Evolutionary conservation across 2,797 vertebrate genomes (phyloP).

Genomic region (Coilia nasus): DNA sequence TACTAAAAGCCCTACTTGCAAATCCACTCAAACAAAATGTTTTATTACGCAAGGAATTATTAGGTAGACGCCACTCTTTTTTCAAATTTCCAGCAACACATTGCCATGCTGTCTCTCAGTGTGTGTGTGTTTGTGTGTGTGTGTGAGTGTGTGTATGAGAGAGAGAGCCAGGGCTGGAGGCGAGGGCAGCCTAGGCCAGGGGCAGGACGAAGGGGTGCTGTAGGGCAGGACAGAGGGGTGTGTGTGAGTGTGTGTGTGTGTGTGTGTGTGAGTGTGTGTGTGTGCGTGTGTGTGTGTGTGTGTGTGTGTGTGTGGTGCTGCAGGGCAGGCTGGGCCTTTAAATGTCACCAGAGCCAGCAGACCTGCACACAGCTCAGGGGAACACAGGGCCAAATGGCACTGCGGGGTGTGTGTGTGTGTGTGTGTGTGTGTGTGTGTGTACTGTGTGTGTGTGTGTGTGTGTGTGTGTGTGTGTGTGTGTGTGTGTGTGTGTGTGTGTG

Average conservation of each 20-base stretch:
- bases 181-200: no score
- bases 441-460: background rate
- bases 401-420: constrained; percentile 31
- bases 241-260: background rate
- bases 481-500: constrained; percentile 12
- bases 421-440: constrained; percentile 10
- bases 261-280: constrained; percentile 30
- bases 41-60: no score
- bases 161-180: no score
- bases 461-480: background rate
- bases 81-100: no score
- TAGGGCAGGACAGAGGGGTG: background rate
- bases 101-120: no score
- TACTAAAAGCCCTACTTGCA: no score
- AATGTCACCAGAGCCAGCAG: constrained; percentile 75
- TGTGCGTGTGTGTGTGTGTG: constrained; percentile 40
- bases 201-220: no score
- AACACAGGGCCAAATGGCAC: constrained; percentile 45
- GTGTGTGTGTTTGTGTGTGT: no score
- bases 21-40: no score
- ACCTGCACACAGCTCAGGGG: constrained; percentile 48
- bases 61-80: no score
- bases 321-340: constrained; percentile 81
- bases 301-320: constrained; percentile 66
- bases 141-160: no score